A percentile compares a stretch with the other conserved stretches of the same genome.
Conservation (phyloP, 2,888 invertebrate species). For the Ypsolopha sequella region DNA sequence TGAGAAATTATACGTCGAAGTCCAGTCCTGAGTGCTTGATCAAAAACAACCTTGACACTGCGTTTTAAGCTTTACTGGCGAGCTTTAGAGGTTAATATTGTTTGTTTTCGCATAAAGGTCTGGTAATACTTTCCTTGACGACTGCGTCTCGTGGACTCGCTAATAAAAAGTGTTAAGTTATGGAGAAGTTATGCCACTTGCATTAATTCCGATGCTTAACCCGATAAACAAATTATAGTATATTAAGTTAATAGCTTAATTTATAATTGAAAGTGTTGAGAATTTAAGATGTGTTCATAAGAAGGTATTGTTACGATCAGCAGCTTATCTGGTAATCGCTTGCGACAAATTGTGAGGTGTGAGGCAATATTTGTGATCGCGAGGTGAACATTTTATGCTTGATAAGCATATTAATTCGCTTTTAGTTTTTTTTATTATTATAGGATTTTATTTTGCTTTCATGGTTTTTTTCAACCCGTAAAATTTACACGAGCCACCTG, state of each 20-base stretch:
- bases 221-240: slow-evolving; percentile 69
- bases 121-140: slow-evolving; percentile 55
- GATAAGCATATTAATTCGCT: slow-evolving; percentile 34
- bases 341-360: slow-evolving; percentile 50
- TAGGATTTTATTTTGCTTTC: no score
- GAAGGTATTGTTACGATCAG: slow-evolving; percentile 53
- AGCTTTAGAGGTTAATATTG: slow-evolving; percentile 23
- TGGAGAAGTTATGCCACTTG: slow-evolving; percentile 67
- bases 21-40: slow-evolving; percentile 47
- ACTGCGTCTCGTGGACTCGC: slow-evolving; percentile 64
- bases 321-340: slow-evolving; percentile 38
- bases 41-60: slow-evolving; percentile 14
- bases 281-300: slow-evolving; percentile 53
- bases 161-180: slow-evolving; percentile 69
- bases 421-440: slow-evolving; percentile 17
- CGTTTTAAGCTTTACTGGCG: slow-evolving; percentile 22
- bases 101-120: slow-evolving; percentile 16
- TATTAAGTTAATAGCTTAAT: slow-evolving; percentile 70
- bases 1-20: slow-evolving; percentile 67
- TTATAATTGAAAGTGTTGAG: slow-evolving; percentile 66
- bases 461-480: no score
- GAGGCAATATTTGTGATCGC: slow-evolving; percentile 22
- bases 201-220: slow-evolving; percentile 70
- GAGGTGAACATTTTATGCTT: slow-evolving; percentile 18
- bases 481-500: no score